A percentile compares a stretch with the other conserved stretches of the same genome.
Conservation (phyloP, 2,888 invertebrate genomes). For the Spialia ferax region DNA sequence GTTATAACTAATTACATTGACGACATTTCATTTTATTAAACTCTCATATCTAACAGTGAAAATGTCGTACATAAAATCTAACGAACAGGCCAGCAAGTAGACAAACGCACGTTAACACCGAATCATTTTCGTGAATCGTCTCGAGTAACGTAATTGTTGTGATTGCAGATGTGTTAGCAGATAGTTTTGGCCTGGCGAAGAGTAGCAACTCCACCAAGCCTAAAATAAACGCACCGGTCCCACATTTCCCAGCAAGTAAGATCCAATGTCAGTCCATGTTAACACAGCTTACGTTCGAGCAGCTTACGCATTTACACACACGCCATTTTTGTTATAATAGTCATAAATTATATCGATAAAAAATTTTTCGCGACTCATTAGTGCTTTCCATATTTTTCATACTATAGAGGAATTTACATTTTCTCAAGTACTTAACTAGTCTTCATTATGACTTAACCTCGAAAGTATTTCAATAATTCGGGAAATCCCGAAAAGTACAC, state of each 20-base stretch:
- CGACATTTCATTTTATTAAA: not conserved
- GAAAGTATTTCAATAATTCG: too few relatives aligned
- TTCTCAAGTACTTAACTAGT: too few relatives aligned
- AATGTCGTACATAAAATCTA: not conserved
- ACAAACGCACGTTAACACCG: slow-evolving; percentile 19
- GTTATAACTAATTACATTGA: not conserved
- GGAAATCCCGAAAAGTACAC: too few relatives aligned
- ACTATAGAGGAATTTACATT: too few relatives aligned
- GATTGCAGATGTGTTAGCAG: slow-evolving; percentile 78
- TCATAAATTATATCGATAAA: too few relatives aligned
- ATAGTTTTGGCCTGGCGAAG: slow-evolving; percentile 78
- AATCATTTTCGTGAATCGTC: slow-evolving; percentile 11
- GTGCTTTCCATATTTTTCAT: too few relatives aligned
- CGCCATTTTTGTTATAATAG: too few relatives aligned
- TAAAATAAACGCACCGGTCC: slow-evolving; percentile 63
- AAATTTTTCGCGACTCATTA: too few relatives aligned
- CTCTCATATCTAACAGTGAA: not conserved
- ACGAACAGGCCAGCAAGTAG: slow-evolving; percentile 11
- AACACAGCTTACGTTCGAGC: slow-evolving; percentile 8
- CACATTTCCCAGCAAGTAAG: slow-evolving; percentile 64
- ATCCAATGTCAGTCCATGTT: slow-evolving; percentile 19
- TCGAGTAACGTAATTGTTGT: slow-evolving; percentile 50
- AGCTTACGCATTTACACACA: not conserved
- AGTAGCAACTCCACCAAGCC: slow-evolving; percentile 68
- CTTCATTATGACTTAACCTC: too few relatives aligned